Evolutionary conservation across 2,113 vertebrate genomes (phyloP), one percentile per base, ranked within the genome.

Genomic region (Psammodynastes pulverulentus): DNA sequence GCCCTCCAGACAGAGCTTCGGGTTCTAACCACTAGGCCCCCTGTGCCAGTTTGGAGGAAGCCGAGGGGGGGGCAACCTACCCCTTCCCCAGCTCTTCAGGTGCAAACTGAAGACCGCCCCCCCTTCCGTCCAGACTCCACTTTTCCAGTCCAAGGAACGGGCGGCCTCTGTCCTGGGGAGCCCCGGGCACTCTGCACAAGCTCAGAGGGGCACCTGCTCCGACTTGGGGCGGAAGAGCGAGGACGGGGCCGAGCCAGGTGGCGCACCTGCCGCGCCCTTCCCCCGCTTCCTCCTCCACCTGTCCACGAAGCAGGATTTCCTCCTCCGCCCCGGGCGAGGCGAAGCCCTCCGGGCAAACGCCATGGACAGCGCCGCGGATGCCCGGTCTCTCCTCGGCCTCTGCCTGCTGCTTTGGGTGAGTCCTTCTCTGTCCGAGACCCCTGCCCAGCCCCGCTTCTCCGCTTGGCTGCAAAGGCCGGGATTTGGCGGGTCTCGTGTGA

Each of bases 241-340:
- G 45, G 24, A 23, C 34, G 1, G 4, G 7, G 4, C 46, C 1
- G n/a, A 34, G 67, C 13, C 67, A 79, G 67, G 6, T 17, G 15
- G 67, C 67, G 48, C 88, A 52, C 72, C 49, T 86, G 52, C 10
- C 7, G 34, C 45, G 48, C 79, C 84, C 79, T 15, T 49, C 86
- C 88, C 88, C 92, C n/a, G 26, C 91, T 46, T 51, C 86, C 48
- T 0, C 53, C 7, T 52, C 21, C 89, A 7, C 6, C 39, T 84
- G 39, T 17, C 49, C 51, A 56, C 67, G 91, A 89, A 89, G 87
- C 91, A 84, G 91, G 91, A 92, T 92, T 62, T 9, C 13, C 24
- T 17, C 34, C 49, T 13, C n/a, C 39, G 2, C 9, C 62, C 51
- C 87, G n/a, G 67, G 67, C 91, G 46, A 43, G 91, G 2, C 15